Evolutionary conservation across 2,888 invertebrate species (phyloP).

Genomic region (Micropterix aruncella): DNA sequence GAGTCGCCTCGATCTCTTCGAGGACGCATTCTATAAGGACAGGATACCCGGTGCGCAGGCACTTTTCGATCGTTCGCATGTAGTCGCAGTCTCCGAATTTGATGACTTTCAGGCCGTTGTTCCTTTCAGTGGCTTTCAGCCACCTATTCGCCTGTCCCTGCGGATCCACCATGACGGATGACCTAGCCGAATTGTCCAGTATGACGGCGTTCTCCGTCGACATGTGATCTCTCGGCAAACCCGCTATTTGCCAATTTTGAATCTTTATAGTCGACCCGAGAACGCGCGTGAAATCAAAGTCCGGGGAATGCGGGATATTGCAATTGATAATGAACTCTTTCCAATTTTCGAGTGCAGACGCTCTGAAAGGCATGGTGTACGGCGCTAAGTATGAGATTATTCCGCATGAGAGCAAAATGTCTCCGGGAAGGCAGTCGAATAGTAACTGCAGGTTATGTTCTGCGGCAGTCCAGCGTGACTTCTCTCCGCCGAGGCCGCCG

Average conservation of each 20-base stretch:
- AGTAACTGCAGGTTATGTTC: conserved; percentile 60
- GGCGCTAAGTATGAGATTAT: conserved; percentile 83
- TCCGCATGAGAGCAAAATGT: conserved; percentile 77
- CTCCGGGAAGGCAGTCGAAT: conserved; percentile 76
- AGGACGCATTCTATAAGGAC: conserved; percentile 62
- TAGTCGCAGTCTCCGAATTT: conserved; percentile 64
- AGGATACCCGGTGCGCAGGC: conserved; percentile 64
- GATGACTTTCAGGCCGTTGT: conserved; percentile 51
- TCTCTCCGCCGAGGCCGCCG: conserved; percentile 78
- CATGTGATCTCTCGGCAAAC: conserved; percentile 67
- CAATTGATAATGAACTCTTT: conserved; percentile 48
- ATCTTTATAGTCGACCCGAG: conserved; percentile 79
- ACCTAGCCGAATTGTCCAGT: conserved; percentile 60
- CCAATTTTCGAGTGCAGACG: conserved; percentile 53
- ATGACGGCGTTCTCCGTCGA: conserved; percentile 79
- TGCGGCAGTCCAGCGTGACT: conserved; percentile 67
- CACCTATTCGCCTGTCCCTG: conserved; percentile 78
- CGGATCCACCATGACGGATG: conserved; percentile 74
- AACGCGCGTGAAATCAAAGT: conserved; percentile 56
- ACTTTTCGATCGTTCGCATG: conserved; percentile 59
- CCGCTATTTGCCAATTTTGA: conserved; percentile 73
- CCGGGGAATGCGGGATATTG: conserved; percentile 63
- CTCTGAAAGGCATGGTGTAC: conserved; percentile 57
- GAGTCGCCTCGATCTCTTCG: conserved; percentile 64
- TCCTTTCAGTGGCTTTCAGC: conserved; percentile 72